These are phyloP conservation scores for Agelas oroides DNA, from an alignment of 37 sponge, comb jelly and placozoan species.

Conservation along the genomic window DNA sequence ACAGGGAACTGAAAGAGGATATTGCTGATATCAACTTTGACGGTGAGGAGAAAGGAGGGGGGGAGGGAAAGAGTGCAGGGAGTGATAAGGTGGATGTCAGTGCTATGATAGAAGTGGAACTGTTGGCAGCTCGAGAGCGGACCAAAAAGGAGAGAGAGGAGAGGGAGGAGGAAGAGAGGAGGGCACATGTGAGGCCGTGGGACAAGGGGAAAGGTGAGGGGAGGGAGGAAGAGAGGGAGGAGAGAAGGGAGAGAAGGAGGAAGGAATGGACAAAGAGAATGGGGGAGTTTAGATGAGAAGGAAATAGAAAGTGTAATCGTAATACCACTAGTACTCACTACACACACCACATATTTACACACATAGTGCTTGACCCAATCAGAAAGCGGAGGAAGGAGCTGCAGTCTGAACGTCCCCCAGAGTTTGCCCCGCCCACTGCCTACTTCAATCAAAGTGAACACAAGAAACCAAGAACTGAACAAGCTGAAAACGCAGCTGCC, in stretches of 20 bases:
- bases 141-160: constrained; percentile 23
- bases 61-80: neutral
- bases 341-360: neutral
- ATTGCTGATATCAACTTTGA: constrained; percentile 14
- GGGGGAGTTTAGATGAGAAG: too few species aligned
- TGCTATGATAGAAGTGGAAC: constrained; percentile 21
- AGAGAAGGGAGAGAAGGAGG: too few species aligned
- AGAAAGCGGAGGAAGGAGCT: constrained; percentile 70
- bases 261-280: too few species aligned
- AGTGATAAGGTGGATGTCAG: constrained; percentile 13
- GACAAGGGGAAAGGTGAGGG: constrained; percentile 83
- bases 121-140: neutral
- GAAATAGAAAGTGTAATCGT: too few species aligned
- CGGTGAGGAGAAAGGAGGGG: constrained; percentile 5
- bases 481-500: too few species aligned
- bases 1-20: neutral
- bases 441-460: neutral
- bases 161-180: constrained; percentile 38
- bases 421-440: constrained; percentile 87
- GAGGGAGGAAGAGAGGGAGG: too few species aligned
- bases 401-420: constrained; percentile 68
- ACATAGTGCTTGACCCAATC: constrained; percentile 47
- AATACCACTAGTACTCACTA: too few species aligned
- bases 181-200: constrained; percentile 76
- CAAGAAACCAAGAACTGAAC: too few species aligned